These are phyloP conservation scores for Allacma fusca DNA, from an alignment of 2,888 invertebrate genomes.

Conservation along the genomic window DNA sequence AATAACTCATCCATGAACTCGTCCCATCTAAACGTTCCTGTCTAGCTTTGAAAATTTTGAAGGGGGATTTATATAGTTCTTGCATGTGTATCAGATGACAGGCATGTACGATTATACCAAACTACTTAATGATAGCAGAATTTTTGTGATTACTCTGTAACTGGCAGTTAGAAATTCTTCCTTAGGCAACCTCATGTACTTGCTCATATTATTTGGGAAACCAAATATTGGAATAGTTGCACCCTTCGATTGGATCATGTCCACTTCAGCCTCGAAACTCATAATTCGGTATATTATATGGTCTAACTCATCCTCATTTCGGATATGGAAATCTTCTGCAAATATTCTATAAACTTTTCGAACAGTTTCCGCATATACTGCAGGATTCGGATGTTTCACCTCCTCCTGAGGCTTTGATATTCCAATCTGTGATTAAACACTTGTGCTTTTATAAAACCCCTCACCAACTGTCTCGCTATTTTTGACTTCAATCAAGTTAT, in stretches of 20 bases:
- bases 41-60: background rate
- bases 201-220: conserved; percentile 40
- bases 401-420: background rate
- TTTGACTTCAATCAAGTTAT: too few relatives aligned
- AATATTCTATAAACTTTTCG: conserved; percentile 32
- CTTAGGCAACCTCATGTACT: conserved; percentile 29
- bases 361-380: conserved; percentile 42
- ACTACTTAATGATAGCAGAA: too few relatives aligned
- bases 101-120: too few relatives aligned
- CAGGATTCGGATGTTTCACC: conserved; percentile 9
- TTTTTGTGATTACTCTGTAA: conserved; percentile 3
- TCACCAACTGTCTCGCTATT: too few relatives aligned
- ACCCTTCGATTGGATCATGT: conserved; percentile 39
- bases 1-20: conserved; percentile 17
- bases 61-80: too few relatives aligned
- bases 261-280: conserved; percentile 49
- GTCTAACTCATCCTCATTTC: conserved; percentile 47
- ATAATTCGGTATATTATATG: conserved; percentile 50
- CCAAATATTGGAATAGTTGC: conserved; percentile 39
- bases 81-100: too few relatives aligned
- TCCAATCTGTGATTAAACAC: background rate
- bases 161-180: conserved; percentile 42
- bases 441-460: background rate
- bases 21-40: conserved; percentile 10
- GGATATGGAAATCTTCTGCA: conserved; percentile 30